Evolutionary conservation across 2,113 vertebrate genomes (phyloP).

Genomic region (Burhinus oedicnemus): DNA sequence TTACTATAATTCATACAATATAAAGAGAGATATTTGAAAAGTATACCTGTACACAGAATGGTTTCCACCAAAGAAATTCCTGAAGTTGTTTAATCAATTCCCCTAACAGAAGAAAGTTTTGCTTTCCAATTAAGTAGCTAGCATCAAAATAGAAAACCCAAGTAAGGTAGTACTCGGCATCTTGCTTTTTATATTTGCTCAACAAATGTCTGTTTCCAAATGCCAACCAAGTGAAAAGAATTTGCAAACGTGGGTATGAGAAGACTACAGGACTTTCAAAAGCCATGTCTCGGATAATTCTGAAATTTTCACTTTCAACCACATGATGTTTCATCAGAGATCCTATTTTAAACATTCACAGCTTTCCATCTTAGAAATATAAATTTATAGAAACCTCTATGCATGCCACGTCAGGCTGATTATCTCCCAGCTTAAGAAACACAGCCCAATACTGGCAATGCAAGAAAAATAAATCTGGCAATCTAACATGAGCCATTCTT

Average conservation of each 20-base stretch:
- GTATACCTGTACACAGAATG: not conserved
- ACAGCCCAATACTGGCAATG: not conserved
- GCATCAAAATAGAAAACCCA: not conserved
- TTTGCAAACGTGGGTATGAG: not conserved
- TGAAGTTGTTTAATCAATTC: not conserved
- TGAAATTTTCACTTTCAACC: not conserved
- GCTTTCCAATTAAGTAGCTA: not conserved
- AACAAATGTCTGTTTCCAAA: not conserved
- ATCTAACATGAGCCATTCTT: not conserved
- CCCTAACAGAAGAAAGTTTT: not conserved
- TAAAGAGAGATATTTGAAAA: not conserved
- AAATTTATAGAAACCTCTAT: not conserved
- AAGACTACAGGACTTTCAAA: not conserved
- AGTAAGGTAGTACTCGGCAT: not conserved
- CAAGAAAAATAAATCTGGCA: not conserved
- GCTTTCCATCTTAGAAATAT: not conserved
- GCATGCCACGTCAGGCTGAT: accelerated
- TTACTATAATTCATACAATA: not conserved
- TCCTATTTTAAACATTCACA: not conserved
- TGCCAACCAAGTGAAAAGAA: not conserved
- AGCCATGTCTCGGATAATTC: not conserved
- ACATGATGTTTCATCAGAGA: not conserved
- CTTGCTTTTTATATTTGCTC: not conserved
- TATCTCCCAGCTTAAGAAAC: not conserved
- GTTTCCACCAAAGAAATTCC: not conserved